A percentile compares a stretch with the other conserved stretches of the same genome.
Evolutionary conservation across 2,113 vertebrate species (phyloP).

Genomic region (Protomyctophum bolini): DNA sequence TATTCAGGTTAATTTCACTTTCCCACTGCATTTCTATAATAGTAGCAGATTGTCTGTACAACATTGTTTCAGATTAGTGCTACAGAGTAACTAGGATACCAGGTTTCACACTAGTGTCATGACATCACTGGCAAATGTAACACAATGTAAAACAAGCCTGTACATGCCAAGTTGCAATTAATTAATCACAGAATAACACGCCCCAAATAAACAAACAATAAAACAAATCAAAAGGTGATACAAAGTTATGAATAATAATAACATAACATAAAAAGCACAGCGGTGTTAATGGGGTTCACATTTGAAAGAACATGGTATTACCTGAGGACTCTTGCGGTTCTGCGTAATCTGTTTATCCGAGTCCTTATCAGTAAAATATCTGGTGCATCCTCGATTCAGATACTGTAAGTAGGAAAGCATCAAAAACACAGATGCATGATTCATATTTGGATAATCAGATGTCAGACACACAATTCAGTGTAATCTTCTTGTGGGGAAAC

Average conservation of each 20-base stretch:
- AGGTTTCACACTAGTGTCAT: too few species aligned
- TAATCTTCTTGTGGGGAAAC: background rate
- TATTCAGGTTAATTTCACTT: conserved; percentile 18
- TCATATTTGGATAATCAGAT: conserved; percentile 19
- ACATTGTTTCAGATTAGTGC: background rate
- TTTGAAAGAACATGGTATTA: conserved; percentile 62
- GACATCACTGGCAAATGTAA: background rate
- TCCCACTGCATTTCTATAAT: conserved; percentile 3
- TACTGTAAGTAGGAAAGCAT: conserved; percentile 81
- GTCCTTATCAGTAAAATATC: conserved; percentile 93
- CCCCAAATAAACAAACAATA: background rate
- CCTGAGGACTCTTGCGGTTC: conserved; percentile 96
- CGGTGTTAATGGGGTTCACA: too few species aligned
- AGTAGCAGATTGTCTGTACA: background rate
- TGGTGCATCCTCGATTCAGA: conserved; percentile 95
- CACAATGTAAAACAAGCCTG: background rate
- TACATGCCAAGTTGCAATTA: background rate
- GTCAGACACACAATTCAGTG: background rate
- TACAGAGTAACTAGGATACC: too few species aligned
- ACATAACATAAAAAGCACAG: background rate
- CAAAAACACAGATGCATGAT: conserved; percentile 32
- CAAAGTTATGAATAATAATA: background rate
- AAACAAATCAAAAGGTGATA: background rate
- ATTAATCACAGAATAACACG: too few species aligned
- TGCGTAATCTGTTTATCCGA: conserved; percentile 95